These are phyloP conservation scores for Troilus luridus DNA, from an alignment of 2,888 invertebrate species.

Conservation along the genomic window DNA sequence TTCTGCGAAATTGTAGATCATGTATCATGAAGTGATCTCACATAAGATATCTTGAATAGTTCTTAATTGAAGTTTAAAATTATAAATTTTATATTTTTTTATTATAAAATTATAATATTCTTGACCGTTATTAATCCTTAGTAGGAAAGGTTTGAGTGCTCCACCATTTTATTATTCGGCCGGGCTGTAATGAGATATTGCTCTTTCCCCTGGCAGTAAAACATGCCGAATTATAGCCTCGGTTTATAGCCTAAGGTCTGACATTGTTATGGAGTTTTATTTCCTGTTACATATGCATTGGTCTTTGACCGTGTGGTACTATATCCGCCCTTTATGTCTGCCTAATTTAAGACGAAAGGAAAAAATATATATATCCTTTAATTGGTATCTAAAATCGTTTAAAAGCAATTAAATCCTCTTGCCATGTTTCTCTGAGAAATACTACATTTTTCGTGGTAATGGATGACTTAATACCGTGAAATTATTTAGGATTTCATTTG, in stretches of 20 bases:
- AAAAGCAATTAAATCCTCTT: neutral
- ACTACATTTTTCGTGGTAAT: neutral
- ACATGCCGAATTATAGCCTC: neutral
- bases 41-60: no score
- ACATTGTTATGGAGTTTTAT: slow-evolving; percentile 6
- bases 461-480: no score
- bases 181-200: neutral
- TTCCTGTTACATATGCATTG: neutral
- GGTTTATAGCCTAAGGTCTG: neutral
- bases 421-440: neutral
- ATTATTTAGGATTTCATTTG: no score
- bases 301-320: neutral
- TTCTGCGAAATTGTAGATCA: no score
- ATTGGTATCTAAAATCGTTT: neutral
- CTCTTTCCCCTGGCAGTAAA: neutral
- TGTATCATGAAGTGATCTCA: no score
- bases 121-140: neutral
- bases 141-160: neutral
- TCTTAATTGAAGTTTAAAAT: no score
- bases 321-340: neutral
- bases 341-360: neutral
- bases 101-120: neutral
- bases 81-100: neutral
- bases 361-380: neutral
- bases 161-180: neutral